phyloP scores from a whole-genome alignment of 2,888 invertebrate genomes.

The Orthosia gracilis region DNA sequence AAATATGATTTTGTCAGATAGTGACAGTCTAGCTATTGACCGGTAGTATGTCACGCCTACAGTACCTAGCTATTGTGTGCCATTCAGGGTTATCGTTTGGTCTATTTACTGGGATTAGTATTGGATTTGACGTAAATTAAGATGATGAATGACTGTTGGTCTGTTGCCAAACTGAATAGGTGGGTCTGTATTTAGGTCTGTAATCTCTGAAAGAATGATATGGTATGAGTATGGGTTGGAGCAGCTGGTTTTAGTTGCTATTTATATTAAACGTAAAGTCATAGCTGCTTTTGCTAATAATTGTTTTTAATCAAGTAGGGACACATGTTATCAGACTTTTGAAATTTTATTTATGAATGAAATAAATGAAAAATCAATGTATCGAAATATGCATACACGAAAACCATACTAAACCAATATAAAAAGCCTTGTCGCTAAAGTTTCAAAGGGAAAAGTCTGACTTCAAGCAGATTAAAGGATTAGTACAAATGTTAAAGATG shows the following conservation, averaged over 20 bases:
- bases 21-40: too few species aligned
- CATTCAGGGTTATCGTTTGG: conserved; percentile 43
- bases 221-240: not conserved
- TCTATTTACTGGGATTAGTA: conserved; percentile 52
- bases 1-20: too few species aligned
- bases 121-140: conserved; percentile 50
- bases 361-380: not conserved
- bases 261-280: not conserved
- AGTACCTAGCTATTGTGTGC: conserved; percentile 34
- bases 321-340: too few species aligned
- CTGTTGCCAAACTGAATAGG: conserved; percentile 45
- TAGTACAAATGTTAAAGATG: not conserved
- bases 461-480: conserved; percentile 9
- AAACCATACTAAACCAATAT: not conserved
- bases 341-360: too few species aligned
- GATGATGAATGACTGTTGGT: conserved; percentile 47
- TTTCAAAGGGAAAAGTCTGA: conserved; percentile 1
- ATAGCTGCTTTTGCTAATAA: too few species aligned
- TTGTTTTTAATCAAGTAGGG: too few species aligned
- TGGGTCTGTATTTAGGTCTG: conserved; percentile 22
- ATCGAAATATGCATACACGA: conserved; percentile 15
- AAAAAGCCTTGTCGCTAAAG: not conserved
- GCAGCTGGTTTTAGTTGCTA: conserved; percentile 6
- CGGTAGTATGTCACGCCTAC: too few species aligned
- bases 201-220: conserved; percentile 41